Evolutionary conservation across 2,888 invertebrate genomes (phyloP).

Genomic region (Caenorhabditis sulstoni): DNA sequence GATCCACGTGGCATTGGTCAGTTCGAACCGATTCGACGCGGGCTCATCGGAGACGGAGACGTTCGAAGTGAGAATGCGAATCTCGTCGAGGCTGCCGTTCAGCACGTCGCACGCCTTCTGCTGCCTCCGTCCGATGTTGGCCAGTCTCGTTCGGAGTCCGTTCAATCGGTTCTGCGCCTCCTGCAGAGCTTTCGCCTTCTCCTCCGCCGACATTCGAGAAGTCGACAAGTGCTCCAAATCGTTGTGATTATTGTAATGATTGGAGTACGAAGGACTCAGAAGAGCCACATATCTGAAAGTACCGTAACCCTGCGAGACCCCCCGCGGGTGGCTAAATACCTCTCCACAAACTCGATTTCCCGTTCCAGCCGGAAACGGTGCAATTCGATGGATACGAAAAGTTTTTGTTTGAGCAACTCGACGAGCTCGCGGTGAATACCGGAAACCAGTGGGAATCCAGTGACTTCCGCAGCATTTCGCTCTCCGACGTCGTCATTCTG

Average conservation of each 20-base stretch:
- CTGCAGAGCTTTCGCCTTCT: background rate
- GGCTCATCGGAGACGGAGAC: no score
- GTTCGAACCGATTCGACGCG: background rate
- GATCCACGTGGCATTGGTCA: constrained; percentile 6
- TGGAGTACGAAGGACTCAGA: background rate
- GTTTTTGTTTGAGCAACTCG: constrained; percentile 12
- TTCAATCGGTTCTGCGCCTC: background rate
- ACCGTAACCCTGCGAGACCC: no score
- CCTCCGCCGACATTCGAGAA: background rate
- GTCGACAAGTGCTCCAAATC: constrained; percentile 1
- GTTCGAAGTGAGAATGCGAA: constrained; percentile 1
- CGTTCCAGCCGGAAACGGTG: constrained; percentile 1
- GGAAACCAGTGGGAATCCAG: background rate
- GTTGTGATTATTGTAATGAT: constrained; percentile 26
- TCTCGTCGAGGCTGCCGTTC: background rate
- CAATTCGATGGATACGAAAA: constrained; percentile 15
- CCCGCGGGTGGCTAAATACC: background rate
- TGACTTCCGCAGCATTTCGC: background rate
- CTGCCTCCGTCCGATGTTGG: background rate
- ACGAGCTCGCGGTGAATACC: constrained; percentile 14
- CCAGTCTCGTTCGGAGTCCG: background rate
- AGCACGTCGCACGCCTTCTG: constrained; percentile 2
- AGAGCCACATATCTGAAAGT: constrained; percentile 17
- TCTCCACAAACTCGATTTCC: constrained; percentile 29
- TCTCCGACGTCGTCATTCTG: background rate